Percentiles rank a stretch among this genome's conserved stretches.
These are phyloP conservation scores for Diplazon laetatorius DNA, from an alignment of 2,888 invertebrate genomes.

Conservation along the genomic window DNA sequence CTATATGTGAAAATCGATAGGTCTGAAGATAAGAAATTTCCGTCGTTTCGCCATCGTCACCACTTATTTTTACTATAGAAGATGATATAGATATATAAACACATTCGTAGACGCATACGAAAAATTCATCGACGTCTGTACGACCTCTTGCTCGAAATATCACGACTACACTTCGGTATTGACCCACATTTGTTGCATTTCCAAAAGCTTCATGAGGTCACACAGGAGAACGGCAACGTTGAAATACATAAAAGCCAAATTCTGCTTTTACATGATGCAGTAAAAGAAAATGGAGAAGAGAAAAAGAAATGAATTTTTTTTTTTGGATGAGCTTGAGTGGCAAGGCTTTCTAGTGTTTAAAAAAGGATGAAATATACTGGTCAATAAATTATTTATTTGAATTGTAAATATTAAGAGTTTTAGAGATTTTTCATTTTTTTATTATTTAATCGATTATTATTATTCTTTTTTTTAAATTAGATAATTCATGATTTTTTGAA, in stretches of 20 bases:
- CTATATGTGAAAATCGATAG: constrained; percentile 32
- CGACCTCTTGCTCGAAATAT: background rate
- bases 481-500: background rate
- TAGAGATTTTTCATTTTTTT: constrained; percentile 10
- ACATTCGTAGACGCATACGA: background rate
- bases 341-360: no score
- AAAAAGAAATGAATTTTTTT: no score
- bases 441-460: constrained; percentile 1
- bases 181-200: background rate
- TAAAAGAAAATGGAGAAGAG: no score
- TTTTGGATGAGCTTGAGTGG: no score
- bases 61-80: constrained; percentile 5
- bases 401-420: no score
- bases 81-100: background rate
- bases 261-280: no score
- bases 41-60: background rate
- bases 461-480: constrained; percentile 1
- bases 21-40: constrained; percentile 3
- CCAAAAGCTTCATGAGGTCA: background rate
- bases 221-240: no score
- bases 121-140: background rate
- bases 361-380: no score
- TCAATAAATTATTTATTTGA: no score
- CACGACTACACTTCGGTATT: background rate
- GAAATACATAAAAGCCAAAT: no score